These are phyloP conservation scores for Lycia hirtaria DNA, from an alignment of 2,888 invertebrate species.

Conservation along the genomic window DNA sequence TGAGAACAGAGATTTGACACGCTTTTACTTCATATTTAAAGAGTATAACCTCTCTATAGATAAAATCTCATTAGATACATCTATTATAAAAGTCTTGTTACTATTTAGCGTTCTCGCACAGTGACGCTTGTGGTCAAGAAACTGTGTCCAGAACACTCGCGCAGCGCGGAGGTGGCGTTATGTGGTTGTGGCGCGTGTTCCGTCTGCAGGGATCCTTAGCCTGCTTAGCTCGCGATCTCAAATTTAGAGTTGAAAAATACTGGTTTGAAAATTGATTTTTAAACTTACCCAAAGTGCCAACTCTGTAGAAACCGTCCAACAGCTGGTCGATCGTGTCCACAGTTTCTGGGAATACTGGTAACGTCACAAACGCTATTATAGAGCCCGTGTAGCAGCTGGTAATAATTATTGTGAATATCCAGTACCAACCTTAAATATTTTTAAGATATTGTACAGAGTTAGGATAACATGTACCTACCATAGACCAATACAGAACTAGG, in stretches of 20 bases:
- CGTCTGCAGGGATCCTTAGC: no score
- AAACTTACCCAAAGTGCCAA: slow-evolving; percentile 88
- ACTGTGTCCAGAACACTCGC: no score
- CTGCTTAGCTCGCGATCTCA: no score
- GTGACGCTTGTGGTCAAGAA: no score
- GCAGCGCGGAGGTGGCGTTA: no score
- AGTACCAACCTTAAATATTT: slow-evolving; percentile 87
- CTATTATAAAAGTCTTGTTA: no score
- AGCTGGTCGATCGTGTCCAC: slow-evolving; percentile 89
- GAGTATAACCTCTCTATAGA: no score
- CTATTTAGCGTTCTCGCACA: no score
- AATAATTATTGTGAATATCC: slow-evolving; percentile 94
- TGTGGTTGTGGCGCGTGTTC: no score
- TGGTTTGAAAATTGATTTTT: background rate
- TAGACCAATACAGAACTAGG: background rate
- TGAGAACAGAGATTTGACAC: no score
- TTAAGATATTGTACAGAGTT: slow-evolving; percentile 22
- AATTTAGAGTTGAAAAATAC: background rate
- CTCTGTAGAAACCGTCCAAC: slow-evolving; percentile 87
- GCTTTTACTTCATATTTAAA: no score
- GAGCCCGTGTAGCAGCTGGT: slow-evolving; percentile 94
- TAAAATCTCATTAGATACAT: no score
- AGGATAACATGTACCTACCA: background rate
- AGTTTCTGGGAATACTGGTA: slow-evolving; percentile 91
- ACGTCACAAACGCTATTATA: slow-evolving; percentile 93